Evolutionary conservation across 2,888 invertebrate species (phyloP).

Genomic region (Stenodera caucasica): DNA sequence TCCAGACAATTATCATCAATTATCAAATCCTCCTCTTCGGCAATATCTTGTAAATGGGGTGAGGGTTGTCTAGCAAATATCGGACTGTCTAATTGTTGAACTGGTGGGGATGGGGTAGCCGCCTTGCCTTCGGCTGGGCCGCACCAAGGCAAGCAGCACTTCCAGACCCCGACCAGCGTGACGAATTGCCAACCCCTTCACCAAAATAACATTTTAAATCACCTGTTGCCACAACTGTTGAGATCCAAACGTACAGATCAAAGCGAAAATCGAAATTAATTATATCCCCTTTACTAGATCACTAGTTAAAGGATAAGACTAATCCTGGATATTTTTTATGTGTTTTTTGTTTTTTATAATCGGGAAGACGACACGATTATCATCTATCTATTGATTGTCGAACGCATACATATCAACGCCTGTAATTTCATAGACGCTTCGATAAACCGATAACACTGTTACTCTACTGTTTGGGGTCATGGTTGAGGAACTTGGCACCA

Average conservation of each 20-base stretch:
- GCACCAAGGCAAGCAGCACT: slow-evolving; percentile 83
- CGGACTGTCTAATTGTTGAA: slow-evolving; percentile 54
- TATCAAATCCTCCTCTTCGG: slow-evolving; percentile 72
- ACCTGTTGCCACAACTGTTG: slow-evolving; percentile 33
- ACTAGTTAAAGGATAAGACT: slow-evolving; percentile 4
- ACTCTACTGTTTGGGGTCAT: slow-evolving; percentile 19
- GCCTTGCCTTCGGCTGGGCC: slow-evolving; percentile 65
- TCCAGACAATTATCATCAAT: slow-evolving; percentile 53
- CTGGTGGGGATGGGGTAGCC: slow-evolving; percentile 46
- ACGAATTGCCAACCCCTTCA: slow-evolving; percentile 46
- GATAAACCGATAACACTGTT: slow-evolving; percentile 3
- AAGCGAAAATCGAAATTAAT: neutral
- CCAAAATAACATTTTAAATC: slow-evolving; percentile 38
- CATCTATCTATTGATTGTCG: slow-evolving; percentile 45
- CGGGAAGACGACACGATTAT: slow-evolving; percentile 31
- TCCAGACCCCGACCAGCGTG: slow-evolving; percentile 78
- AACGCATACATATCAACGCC: slow-evolving; percentile 38
- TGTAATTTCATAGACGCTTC: slow-evolving; percentile 17
- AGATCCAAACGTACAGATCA: slow-evolving; percentile 9
- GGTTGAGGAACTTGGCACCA: slow-evolving; percentile 13
- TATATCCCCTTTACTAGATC: neutral
- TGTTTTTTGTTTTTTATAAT: no score
- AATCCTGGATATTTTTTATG: no score
- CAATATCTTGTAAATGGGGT: slow-evolving; percentile 74
- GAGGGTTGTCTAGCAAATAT: slow-evolving; percentile 69